Conservation (phyloP, 2,797 vertebrate genomes). For the Coendou prehensilis region DNA sequence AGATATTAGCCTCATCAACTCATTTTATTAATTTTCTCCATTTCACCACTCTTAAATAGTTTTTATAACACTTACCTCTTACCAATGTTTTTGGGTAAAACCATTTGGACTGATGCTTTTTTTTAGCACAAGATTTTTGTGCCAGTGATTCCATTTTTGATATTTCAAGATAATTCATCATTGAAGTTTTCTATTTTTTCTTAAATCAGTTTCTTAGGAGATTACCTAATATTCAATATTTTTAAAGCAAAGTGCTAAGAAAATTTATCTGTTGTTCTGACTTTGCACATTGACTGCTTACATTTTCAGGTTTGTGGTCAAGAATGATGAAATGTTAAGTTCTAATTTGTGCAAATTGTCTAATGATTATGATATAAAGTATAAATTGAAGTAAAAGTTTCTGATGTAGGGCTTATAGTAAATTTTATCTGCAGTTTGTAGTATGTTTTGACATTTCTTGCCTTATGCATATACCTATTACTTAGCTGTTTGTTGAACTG, state of each 20-base stretch:
- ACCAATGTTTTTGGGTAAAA: neutral
- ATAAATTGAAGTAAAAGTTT: neutral
- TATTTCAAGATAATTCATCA: neutral
- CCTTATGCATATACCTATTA: neutral
- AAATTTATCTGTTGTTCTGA: neutral
- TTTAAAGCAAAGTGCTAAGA: neutral
- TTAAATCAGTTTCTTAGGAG: neutral
- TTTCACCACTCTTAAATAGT: neutral
- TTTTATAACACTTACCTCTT: neutral
- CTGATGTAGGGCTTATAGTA: neutral
- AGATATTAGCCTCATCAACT: neutral
- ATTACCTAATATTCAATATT: neutral
- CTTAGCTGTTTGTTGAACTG: neutral
- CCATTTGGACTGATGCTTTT: neutral
- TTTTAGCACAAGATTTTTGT: neutral
- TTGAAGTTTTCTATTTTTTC: constrained; percentile 15
- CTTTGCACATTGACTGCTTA: neutral
- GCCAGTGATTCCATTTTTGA: neutral
- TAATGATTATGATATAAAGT: neutral
- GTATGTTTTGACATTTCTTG: neutral
- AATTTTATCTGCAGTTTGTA: neutral
- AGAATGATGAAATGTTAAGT: neutral
- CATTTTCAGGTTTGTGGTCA: neutral
- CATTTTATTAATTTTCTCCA: neutral
- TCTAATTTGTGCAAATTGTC: constrained; percentile 7